Conservation (phyloP, 2,888 invertebrate species). For the Orgyia antiqua region DNA sequence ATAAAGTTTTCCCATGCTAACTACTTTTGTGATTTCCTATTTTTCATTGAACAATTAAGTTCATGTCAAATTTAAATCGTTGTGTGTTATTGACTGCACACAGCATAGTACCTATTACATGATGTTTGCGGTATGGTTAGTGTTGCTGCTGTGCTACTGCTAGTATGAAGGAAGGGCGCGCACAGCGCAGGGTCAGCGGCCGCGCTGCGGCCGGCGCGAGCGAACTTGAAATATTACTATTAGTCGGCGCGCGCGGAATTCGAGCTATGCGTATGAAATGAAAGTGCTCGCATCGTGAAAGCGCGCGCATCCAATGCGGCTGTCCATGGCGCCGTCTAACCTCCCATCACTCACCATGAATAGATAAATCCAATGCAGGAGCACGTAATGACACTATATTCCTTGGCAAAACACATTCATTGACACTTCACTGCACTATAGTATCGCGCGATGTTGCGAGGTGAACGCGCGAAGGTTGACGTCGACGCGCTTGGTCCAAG, state of each 20-base stretch:
- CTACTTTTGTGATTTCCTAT: too few species aligned
- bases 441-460: constrained; percentile 50
- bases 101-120: too few species aligned
- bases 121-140: too few species aligned
- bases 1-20: too few species aligned
- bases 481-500: constrained; percentile 48
- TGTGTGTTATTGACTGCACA: too few species aligned
- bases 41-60: too few species aligned
- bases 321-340: constrained; percentile 40
- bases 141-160: constrained; percentile 15
- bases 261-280: constrained; percentile 77
- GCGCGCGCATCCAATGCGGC: constrained; percentile 68
- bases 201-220: constrained; percentile 65
- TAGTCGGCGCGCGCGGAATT: constrained; percentile 75
- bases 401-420: constrained; percentile 68
- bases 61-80: too few species aligned
- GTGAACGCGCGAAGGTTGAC: constrained; percentile 33
- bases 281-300: constrained; percentile 77
- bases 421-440: constrained; percentile 70
- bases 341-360: constrained; percentile 67
- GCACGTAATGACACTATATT: constrained; percentile 54
- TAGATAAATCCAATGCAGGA: constrained; percentile 65
- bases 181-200: constrained; percentile 77
- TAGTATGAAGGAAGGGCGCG: constrained; percentile 65
- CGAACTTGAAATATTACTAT: too few species aligned